Evolutionary conservation across 2,888 invertebrate genomes (phyloP), one percentile per base, ranked within the genome.

Genomic region (Drosophila borborema): DNA sequence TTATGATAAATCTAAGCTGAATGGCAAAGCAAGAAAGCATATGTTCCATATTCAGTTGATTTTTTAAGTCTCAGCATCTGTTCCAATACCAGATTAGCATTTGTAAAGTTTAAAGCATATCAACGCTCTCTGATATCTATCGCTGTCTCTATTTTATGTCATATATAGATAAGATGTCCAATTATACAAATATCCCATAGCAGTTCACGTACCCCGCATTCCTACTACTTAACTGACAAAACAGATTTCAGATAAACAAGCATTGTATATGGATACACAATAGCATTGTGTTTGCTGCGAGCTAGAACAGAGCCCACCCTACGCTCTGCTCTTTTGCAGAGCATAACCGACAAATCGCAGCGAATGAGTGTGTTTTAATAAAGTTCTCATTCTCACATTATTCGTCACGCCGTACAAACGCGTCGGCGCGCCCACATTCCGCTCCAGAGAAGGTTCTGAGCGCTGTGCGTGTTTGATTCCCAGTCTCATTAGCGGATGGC

Each of bases 371-470:
- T 53, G 58, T 45, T 58, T 79, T 80, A 80, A 79, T 79, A 79
- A 80, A 80, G 73, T 79, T 79, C 81, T 79, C 79, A 78, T 63
- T 77, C 77, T 79, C 77, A 80, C 79, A 80, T 77, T 80, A 80
- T 80, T 80, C 79, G 79, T 80, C 79, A 80, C 81, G 79, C 73
- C 73, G 64, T 31, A 48, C 70, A 64, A 23, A 31, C 55, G 80
- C 76, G 77, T 70, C 77, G 80, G 79, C 77, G 79, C 77, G 81
- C 79, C 81, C 81, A 80, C 81, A 80, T 80, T 71, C 77, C 81
- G 43, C 28, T 53, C 49, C 46, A 20, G 31, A 49, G 69, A 41
- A 41, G 62, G 18, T 28, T 12, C 55, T 46, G 23, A 9, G 53
- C 53, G 5, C 53, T 36, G 68, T 55, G 63, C 40, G 56, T 67